Base-by-base conservation (phyloP, 2,797 vertebrate genomes). In the Semotilus atromaculatus region DNA sequence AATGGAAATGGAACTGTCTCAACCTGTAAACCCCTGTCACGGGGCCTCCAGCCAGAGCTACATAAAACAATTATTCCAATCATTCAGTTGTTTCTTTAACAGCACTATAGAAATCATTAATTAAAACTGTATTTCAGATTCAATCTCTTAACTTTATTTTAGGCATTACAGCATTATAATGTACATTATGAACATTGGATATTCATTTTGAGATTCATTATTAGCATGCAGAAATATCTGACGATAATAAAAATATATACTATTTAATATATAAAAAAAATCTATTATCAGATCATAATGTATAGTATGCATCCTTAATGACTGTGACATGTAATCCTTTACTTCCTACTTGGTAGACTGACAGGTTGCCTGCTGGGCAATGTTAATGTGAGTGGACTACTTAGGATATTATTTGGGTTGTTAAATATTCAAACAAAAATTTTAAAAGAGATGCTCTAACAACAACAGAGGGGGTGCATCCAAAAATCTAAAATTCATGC, bases 1-100 rank as follows among this genome's bases (percentile, higher is more conserved):
- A 99, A 73, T 99, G 98, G 92, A 98, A 97, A 88, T 99, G 98
- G 79, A 98, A 97, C 92, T 99, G 98, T 71, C 89, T 96, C 89
- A 99, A 91, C 80, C 98, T 95, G 91, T 97, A 98, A 0, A 92
- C 96, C 90, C 96, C 97, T 3, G 90, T 89, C 82, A 99, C 90
- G 0, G 98, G 97, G 23, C 98, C 98, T 82, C 97, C 97, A 1
- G 92, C 95, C 87, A 99, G 93, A 81, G 95, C 98, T 99, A 51
- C 48, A 88, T 43, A 89, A 84, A 68, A 85, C 29, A 88, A 51
- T 58, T 77, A 31, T 55, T 29, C 5, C 36, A 72, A 66, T 75
- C 29, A 66, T 66, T 26, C 13, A n/a, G 26, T 21, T 73, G n/a
- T 68, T 48, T 74, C 38, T n/a, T 73, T 45, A 62, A 82, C 45